A percentile compares a stretch with the other conserved stretches of the same genome.
phyloP scores from a whole-genome alignment of 2,797 vertebrate species.

The Rhinatrema bivittatum region DNA sequence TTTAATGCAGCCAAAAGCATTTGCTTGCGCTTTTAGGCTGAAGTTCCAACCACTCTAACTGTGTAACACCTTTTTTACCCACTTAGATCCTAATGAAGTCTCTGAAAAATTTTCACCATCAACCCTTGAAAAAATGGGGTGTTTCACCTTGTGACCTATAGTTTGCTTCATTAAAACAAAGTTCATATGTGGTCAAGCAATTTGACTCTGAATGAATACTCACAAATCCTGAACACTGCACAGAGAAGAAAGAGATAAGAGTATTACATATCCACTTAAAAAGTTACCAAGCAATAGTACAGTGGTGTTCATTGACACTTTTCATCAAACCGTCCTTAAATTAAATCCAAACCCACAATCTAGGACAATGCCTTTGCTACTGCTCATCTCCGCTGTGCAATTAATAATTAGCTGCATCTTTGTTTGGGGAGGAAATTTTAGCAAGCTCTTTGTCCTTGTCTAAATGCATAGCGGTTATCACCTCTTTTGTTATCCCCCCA shows the following conservation, averaged over 20 bases:
- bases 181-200: neutral
- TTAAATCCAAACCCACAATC: neutral
- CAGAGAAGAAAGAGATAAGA: too few species aligned
- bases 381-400: fast-evolving
- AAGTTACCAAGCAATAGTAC: neutral
- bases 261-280: neutral
- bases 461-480: slow-evolving; percentile 18
- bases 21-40: too few species aligned
- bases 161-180: too few species aligned
- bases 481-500: slow-evolving; percentile 6
- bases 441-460: slow-evolving; percentile 19
- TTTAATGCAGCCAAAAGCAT: too few species aligned
- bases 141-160: too few species aligned
- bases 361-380: fast-evolving
- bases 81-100: too few species aligned
- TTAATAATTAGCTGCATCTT: slow-evolving; percentile 19
- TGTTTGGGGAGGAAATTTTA: slow-evolving; percentile 27
- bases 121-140: too few species aligned
- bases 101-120: too few species aligned
- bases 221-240: too few species aligned
- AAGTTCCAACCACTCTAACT: too few species aligned
- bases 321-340: neutral
- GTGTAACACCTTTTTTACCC: neutral
- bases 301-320: neutral
- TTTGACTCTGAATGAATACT: neutral